Evolutionary conservation across 2,888 invertebrate genomes (phyloP).

Genomic region (Orchesellides sinensis): DNA sequence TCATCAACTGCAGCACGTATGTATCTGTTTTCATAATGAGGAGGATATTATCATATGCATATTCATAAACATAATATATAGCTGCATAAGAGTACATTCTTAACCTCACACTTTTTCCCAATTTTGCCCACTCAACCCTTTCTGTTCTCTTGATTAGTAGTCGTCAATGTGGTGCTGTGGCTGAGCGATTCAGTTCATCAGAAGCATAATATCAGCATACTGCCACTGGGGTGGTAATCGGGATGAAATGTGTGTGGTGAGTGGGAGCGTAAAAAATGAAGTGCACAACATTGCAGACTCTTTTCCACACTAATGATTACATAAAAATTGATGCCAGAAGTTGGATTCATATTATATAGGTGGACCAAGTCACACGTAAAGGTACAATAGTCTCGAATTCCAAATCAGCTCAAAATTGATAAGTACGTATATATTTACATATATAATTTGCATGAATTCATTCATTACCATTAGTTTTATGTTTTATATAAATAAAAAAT

Average conservation of each 20-base stretch:
- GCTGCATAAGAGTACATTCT: not conserved
- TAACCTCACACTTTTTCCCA: slow-evolving; percentile 38
- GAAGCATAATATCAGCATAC: slow-evolving; percentile 27
- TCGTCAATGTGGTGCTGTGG: slow-evolving; percentile 35
- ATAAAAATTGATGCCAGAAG: too few species aligned
- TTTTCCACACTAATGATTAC: not conserved
- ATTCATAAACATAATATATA: slow-evolving; percentile 38
- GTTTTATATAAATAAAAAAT: too few species aligned
- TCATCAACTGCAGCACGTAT: slow-evolving; percentile 30
- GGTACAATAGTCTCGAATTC: too few species aligned
- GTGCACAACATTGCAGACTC: slow-evolving; percentile 3
- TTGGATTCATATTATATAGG: too few species aligned
- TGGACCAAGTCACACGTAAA: too few species aligned
- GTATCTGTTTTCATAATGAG: slow-evolving; percentile 45
- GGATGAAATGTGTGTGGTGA: slow-evolving; percentile 48
- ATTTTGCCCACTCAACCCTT: slow-evolving; percentile 39
- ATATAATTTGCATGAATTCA: too few species aligned
- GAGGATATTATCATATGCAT: slow-evolving; percentile 40
- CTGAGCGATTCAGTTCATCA: slow-evolving; percentile 2
- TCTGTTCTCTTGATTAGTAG: slow-evolving; percentile 55
- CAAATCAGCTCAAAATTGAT: too few species aligned
- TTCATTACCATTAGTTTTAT: too few species aligned
- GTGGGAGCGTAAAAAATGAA: too few species aligned
- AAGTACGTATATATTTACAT: too few species aligned
- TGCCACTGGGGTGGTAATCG: slow-evolving; percentile 43